These are phyloP conservation scores for Drosophila varians DNA, from an alignment of 1,140 invertebrate species.

Conservation along the genomic window DNA sequence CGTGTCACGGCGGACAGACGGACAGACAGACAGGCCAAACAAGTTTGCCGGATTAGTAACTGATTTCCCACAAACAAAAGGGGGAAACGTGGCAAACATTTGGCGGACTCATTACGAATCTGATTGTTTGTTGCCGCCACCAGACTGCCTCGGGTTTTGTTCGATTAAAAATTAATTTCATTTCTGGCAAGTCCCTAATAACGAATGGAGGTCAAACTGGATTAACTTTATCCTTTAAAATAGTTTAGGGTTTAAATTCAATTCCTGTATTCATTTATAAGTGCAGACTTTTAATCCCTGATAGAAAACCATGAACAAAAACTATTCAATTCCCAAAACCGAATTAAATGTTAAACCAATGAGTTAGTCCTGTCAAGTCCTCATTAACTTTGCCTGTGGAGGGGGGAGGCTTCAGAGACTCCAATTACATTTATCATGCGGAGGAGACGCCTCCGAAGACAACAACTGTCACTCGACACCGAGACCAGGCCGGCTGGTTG, in stretches of 20 bases:
- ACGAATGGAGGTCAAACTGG: slow-evolving; percentile 37
- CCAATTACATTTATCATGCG: slow-evolving; percentile 71
- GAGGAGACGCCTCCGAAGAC: slow-evolving; percentile 23
- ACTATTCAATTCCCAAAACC: background rate
- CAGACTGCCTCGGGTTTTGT: slow-evolving; percentile 2
- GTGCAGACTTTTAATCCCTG: background rate
- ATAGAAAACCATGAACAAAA: no score
- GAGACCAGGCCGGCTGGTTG: background rate
- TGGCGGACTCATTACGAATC: slow-evolving; percentile 47
- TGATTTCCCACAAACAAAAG: slow-evolving; percentile 11
- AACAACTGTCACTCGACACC: slow-evolving; percentile 47
- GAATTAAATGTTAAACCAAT: background rate
- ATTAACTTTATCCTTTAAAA: slow-evolving; percentile 9
- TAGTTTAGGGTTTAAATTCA: background rate
- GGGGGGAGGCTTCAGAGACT: background rate
- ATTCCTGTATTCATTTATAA: no score
- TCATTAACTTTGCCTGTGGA: slow-evolving; percentile 21
- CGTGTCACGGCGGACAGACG: slow-evolving; percentile 17
- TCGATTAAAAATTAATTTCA: slow-evolving; percentile 68
- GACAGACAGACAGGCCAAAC: slow-evolving; percentile 27
- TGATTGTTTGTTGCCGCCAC: slow-evolving; percentile 40
- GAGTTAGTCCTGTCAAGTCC: background rate
- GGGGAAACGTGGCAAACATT: slow-evolving; percentile 30
- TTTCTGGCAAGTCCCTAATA: slow-evolving; percentile 37
- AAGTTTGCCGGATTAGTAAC: slow-evolving; percentile 24